Evolutionary conservation across 1,140 invertebrate genomes (phyloP), one percentile per base, ranked within the genome.

Genomic region (Saccostrea echinata): DNA sequence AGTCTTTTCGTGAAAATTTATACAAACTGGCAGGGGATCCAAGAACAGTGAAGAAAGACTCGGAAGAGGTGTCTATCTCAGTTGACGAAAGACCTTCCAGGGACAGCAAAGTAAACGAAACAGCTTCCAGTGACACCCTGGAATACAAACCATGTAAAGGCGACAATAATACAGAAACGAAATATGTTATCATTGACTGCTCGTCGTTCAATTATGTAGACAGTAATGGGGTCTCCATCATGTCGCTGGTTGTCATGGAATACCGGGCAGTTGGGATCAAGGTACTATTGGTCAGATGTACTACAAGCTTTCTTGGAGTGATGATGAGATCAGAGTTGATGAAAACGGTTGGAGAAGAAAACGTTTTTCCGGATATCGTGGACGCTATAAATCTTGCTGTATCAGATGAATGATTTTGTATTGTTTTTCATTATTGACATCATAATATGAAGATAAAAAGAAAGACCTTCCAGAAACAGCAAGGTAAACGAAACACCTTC

Each of bases 171-270:
- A 43, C 43, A 4, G 51, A 52, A 52, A 24, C 81, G 24, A 83
- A 88, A 52, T 61, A 85, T n/a, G n/a, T 91, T 33, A 90, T 95
- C 24, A 84, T 95, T 35, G 94, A 95, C 88, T 94, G 92, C 87
- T 91, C 90, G 18, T 86, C 88, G 27, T 91, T 94, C 81, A 91
- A 90, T 55, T 94, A 94, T 84, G 91, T 95, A 9, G 94, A 95
- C 88, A 86, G 91, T 27, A 89, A 88, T 16, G 94, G 94, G 0
- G 83, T 94, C 0, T 92, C 91, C 51, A 91, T 91, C 43, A 84
- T 95, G 9, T 71, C 85, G 81, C 89, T 91, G 85, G 88, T 94
- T 21, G 64, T 89, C 21, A 90, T 86, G 21, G 90, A 90, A 81
- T 91, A 91, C 82, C 80, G 82, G 43, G 51, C 55, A 3, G 71